phyloP scores from a whole-genome alignment of 2,797 vertebrate species.

The Agapornis canus region DNA sequence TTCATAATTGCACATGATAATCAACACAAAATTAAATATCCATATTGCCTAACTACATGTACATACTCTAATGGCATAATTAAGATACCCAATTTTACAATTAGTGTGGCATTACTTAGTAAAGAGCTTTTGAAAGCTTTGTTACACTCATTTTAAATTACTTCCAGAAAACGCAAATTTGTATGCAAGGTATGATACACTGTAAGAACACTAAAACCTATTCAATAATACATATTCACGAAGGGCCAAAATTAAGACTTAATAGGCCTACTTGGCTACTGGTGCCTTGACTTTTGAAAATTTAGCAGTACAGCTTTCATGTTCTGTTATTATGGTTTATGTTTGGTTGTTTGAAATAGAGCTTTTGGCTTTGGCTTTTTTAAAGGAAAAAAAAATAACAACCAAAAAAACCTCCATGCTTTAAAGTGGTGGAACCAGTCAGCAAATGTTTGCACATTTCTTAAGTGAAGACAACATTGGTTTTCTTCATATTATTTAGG shows the following conservation, averaged over 20 bases:
- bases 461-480: not conserved
- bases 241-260: not conserved
- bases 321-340: not conserved
- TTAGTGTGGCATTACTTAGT: conserved; percentile 25
- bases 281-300: not conserved
- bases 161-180: conserved; percentile 20
- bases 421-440: not conserved
- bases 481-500: not conserved
- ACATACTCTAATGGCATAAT: conserved; percentile 53
- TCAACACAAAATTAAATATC: conserved; percentile 66
- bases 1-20: conserved; percentile 49
- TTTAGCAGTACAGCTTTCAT: not conserved
- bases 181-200: not conserved
- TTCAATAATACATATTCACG: not conserved
- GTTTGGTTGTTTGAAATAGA: not conserved
- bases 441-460: not conserved
- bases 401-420: not conserved
- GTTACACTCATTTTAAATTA: conserved; percentile 34
- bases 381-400: not conserved
- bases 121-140: conserved; percentile 33
- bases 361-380: not conserved
- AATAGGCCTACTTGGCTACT: not conserved
- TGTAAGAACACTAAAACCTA: not conserved
- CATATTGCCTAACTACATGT: conserved; percentile 39
- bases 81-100: conserved; percentile 58